Conservation (phyloP, 1,140 invertebrate genomes). For the Drosophila gunungcola region DNA sequence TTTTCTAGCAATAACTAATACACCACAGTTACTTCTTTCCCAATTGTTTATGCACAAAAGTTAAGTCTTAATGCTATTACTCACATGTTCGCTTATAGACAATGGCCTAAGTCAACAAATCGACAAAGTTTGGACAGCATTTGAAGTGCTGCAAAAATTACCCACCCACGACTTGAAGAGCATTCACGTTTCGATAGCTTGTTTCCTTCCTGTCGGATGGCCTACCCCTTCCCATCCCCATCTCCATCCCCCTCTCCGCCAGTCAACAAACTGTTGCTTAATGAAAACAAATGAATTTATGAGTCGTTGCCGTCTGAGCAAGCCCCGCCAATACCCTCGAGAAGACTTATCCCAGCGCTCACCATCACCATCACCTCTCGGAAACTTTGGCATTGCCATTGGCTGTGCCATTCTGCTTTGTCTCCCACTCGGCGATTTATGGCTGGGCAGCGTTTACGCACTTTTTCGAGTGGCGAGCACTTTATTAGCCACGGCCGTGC, state of each 20-base stretch:
- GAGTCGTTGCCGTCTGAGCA: constrained; percentile 42
- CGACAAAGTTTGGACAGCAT: constrained; percentile 10
- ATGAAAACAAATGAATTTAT: constrained; percentile 81
- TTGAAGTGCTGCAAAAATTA: constrained; percentile 36
- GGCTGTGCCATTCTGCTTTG: constrained; percentile 63
- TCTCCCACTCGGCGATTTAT: constrained; percentile 69
- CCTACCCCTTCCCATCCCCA: constrained; percentile 16
- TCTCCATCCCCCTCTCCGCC: constrained; percentile 12
- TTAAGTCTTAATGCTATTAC: neutral
- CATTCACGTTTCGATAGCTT: constrained; percentile 34
- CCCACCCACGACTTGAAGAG: constrained; percentile 38
- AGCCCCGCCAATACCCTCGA: constrained; percentile 9
- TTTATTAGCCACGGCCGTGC: constrained; percentile 46
- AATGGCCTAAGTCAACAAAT: constrained; percentile 26
- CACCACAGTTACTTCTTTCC: neutral
- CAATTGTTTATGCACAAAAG: constrained; percentile 6
- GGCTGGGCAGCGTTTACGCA: constrained; percentile 56
- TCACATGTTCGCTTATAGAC: constrained; percentile 8
- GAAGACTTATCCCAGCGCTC: constrained; percentile 55
- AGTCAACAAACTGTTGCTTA: constrained; percentile 42
- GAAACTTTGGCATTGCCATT: constrained; percentile 62
- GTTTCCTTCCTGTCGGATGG: constrained; percentile 35
- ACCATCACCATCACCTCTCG: constrained; percentile 49
- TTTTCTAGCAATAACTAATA: neutral
- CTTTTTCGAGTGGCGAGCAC: constrained; percentile 43